Evolutionary conservation across 2,113 vertebrate species (phyloP).

Genomic region (Passer montanus): DNA sequence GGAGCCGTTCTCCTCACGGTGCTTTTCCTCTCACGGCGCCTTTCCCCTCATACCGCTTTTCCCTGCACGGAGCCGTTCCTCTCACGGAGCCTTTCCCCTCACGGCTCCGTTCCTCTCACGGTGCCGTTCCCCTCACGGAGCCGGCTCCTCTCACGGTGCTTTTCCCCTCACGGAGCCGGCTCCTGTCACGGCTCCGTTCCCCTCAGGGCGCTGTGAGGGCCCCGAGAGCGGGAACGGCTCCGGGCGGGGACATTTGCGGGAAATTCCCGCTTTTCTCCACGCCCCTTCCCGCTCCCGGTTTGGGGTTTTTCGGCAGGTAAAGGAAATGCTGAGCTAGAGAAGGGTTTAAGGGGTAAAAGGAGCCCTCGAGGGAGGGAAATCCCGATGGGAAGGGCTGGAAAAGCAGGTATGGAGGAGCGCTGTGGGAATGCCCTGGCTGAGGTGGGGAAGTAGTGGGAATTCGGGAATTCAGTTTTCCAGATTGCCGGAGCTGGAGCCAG

Average conservation of each 20-base stretch:
- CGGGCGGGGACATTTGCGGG: background rate
- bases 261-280: background rate
- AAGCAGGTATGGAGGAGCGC: background rate
- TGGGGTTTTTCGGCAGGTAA: background rate
- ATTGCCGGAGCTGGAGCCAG: background rate
- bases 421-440: fast-evolving
- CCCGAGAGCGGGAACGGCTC: background rate
- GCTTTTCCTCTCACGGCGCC: background rate
- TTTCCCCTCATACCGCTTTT: no score
- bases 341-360: background rate
- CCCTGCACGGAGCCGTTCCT: no score
- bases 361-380: fast-evolving
- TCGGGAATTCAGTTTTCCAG: background rate
- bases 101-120: background rate
- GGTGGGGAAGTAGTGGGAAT: background rate
- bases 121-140: background rate
- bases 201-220: no score
- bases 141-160: no score
- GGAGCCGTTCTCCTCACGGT: background rate
- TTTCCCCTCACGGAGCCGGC: background rate
- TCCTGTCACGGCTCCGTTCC: background rate
- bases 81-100: background rate
- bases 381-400: background rate
- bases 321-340: background rate
- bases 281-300: background rate